phyloP scores from a whole-genome alignment of 2,113 vertebrate genomes.

The Cichladusa arquata region DNA sequence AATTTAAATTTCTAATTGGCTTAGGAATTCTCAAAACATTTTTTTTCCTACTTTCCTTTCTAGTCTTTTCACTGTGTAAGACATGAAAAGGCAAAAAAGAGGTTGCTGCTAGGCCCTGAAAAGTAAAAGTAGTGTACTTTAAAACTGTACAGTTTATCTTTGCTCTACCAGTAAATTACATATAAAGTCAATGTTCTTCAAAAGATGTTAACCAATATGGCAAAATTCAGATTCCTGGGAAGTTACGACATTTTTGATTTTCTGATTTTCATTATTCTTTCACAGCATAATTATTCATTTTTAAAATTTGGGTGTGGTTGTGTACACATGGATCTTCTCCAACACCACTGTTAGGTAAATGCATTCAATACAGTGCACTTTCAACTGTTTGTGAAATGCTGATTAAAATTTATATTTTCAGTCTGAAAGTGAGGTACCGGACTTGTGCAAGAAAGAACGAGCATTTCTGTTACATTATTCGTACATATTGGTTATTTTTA shows the following conservation, averaged over 20 bases:
- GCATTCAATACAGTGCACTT: background rate
- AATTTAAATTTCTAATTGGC: background rate
- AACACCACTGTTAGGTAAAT: background rate
- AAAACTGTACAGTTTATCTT: background rate
- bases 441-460: background rate
- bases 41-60: background rate
- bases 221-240: background rate
- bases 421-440: background rate
- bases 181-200: background rate
- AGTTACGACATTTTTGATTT: background rate
- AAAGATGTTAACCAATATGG: background rate
- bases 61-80: background rate
- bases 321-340: rapidly evolving
- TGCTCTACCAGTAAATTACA: background rate
- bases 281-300: background rate
- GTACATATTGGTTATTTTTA: background rate
- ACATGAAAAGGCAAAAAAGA: background rate
- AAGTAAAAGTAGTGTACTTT: background rate
- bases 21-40: background rate
- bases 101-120: background rate
- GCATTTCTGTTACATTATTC: background rate
- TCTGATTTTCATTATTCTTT: background rate
- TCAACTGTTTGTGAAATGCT: background rate
- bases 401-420: background rate
- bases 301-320: background rate